Conservation (phyloP, 2,888 invertebrate species). For the Agrochola lychnidis region DNA sequence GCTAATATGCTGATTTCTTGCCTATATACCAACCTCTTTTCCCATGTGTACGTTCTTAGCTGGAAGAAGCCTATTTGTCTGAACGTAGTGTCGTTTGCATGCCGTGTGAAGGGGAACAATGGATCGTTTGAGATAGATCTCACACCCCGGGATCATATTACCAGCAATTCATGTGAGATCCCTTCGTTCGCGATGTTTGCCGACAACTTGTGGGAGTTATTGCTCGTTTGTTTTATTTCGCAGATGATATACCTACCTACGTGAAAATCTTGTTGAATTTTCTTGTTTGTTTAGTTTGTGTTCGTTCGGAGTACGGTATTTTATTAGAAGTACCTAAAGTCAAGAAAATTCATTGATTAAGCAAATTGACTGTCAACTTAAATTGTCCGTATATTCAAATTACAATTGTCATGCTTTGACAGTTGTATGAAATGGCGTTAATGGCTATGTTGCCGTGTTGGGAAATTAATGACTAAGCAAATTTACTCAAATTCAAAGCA, state of each 20-base stretch:
- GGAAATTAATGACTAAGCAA: too few relatives aligned
- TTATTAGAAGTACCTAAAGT: neutral
- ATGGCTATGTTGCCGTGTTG: too few relatives aligned
- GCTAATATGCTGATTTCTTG: neutral
- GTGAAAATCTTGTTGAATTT: neutral
- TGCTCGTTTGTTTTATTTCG: constrained; percentile 27
- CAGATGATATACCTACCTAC: constrained; percentile 7
- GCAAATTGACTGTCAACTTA: neutral
- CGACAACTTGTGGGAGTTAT: constrained; percentile 35
- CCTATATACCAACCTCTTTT: neutral
- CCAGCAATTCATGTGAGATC: constrained; percentile 16
- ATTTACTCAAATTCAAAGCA: too few relatives aligned
- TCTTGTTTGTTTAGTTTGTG: neutral
- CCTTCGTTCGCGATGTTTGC: constrained; percentile 24
- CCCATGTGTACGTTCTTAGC: neutral
- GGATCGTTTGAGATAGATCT: constrained; percentile 42
- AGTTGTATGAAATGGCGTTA: too few relatives aligned
- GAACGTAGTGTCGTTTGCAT: constrained; percentile 56
- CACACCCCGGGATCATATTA: constrained; percentile 46
- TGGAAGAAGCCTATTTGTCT: constrained; percentile 60
- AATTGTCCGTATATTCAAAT: too few relatives aligned
- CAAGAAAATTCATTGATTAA: neutral
- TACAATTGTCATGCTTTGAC: too few relatives aligned
- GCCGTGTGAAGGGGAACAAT: constrained; percentile 50
- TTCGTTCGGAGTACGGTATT: neutral